Evolutionary conservation across 1,140 invertebrate genomes (phyloP), one percentile per base, ranked within the genome.

Genomic region (Bradysia coprophila): DNA sequence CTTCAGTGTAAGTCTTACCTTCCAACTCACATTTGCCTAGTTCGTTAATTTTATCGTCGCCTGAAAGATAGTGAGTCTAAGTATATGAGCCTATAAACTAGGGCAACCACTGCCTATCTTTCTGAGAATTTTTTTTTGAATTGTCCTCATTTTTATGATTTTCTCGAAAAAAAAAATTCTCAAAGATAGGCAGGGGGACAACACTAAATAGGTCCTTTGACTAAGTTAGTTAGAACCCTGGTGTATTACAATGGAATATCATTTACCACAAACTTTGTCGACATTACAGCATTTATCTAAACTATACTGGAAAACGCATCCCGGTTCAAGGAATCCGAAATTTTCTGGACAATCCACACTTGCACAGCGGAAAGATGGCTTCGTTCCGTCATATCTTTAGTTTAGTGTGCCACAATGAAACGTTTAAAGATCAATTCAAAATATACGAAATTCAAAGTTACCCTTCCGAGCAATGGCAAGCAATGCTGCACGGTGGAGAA

Each of bases 281-380:
- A 52, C 57, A 22, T 54, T 56, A 44, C 65, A 67, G 41, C 65
- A 67, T 4, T 57, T 51, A 32, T 61, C 58, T 21, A 59, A 38
- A n/a, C 56, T 53, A 24, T 53, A 63, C 6, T 59, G 62, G 18
- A 43, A 50, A 13, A 63, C 51, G 42, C 65, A 67, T 41, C 58
- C 48, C 42, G 49, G 44, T 33, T 60, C 56, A 5, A 45, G 45
- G 21, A 57, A 38, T n/a, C 36, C 53, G 49, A 64, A 64, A 10
- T 41, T 46, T 41, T 66, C 62, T n/a, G 64, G 59, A 40, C 64
- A 67, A 49, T 67, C 64, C 1, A 67, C 58, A 1, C 55, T 57
- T 0, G 60, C 63, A 46, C 63, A 64, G 11, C 54, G 49, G 53
- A 65, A 59, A 21, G n/a, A n/a, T n/a, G n/a, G n/a, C n/a, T 45